phyloP scores from a whole-genome alignment of 2,113 vertebrate genomes.

The Athene noctua region DNA sequence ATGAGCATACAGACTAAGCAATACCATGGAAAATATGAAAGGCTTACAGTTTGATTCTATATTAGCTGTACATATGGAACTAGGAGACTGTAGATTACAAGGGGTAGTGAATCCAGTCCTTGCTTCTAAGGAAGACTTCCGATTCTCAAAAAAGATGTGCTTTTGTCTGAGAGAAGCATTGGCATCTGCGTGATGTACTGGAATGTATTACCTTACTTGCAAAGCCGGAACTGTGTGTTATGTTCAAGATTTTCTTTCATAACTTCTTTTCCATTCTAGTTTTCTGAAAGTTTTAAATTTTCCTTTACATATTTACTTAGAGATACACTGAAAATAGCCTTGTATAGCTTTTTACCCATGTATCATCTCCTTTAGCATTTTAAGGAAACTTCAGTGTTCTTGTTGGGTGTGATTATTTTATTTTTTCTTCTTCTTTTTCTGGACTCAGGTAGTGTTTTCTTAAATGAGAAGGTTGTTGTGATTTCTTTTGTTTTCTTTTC shows the following conservation, averaged over 20 bases:
- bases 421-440: neutral
- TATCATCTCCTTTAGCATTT: neutral
- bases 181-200: neutral
- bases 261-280: neutral
- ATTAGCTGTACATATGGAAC: neutral
- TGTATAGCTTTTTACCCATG: neutral
- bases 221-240: neutral
- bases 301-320: neutral
- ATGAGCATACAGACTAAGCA: neutral
- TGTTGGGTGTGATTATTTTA: neutral
- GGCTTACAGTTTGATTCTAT: neutral
- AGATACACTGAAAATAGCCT: neutral
- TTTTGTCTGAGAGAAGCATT: slow-evolving; percentile 15
- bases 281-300: neutral
- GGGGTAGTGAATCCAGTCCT: neutral
- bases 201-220: neutral
- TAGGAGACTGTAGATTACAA: neutral
- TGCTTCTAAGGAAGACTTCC: neutral
- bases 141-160: neutral
- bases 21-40: neutral
- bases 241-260: neutral
- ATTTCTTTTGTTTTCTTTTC: neutral
- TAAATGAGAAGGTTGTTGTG: neutral
- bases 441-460: neutral
- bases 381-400: neutral